Base-by-base conservation (phyloP, 2,797 vertebrate species). In the Chiloscyllium punctatum region DNA sequence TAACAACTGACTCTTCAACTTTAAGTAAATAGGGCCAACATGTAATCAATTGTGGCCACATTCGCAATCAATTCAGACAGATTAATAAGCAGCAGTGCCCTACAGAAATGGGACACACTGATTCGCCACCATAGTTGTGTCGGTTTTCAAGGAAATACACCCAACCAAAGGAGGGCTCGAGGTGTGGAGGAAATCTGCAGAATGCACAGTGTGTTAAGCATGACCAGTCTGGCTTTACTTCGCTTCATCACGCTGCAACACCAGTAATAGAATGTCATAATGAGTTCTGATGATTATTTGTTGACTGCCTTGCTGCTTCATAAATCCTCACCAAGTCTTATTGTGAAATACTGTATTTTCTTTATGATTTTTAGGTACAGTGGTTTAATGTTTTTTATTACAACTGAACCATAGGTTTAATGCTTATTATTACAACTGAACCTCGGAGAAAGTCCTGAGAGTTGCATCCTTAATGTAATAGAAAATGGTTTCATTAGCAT, bases 381-480 rank as follows among this genome's bases (percentile, higher is more conserved):
- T 95, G 94, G 94, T 95, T 95, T 95, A 95, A 95, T 95, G 94
- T 77, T 77, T 95, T 95, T 95, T 95, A 95, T 95, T 95, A 95
- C 94, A 95, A 72, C 71, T 53, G 94, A 95, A 95, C 94, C 94
- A 77, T 95, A 72, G 69, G 94, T 95, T 95, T 74, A 77, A 95
- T 74, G 94, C 94, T 95, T 74, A 74, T 95, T 95, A 95, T 95
- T 95, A 53, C 94, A 74, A 77, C 94, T 95, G 94, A 95, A 95
- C 94, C 94, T 95, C 77, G 94, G 42, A 72, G 94, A 95, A 95
- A 95, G 69, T 74, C 94, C 42, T 53, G 69, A 74, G 69, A 95
- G 94, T 95, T 95, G 94, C 69, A 74, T 95, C 71, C 71, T 95
- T 95, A 95, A 95, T 95, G 94, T 95, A 74, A 95, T 95, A 95